Conservation (phyloP, 92 coral and sea anemone genomes). For the Epizoanthus scotinus region DNA sequence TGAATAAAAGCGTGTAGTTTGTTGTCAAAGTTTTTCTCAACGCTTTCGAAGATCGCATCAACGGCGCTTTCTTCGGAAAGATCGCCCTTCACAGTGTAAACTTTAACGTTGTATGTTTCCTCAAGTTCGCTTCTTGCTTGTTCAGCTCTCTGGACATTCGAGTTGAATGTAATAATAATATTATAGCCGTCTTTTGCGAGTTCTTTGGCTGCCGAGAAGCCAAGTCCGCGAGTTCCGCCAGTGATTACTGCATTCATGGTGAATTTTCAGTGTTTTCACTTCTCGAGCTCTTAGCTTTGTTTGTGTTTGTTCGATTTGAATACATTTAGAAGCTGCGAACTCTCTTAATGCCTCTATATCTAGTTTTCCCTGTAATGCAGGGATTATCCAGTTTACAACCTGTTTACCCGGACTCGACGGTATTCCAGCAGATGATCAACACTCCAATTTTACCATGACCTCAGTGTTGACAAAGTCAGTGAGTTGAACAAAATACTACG, state of each 20-base stretch:
- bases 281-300: too few relatives aligned
- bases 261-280: too few relatives aligned
- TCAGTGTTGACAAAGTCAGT: too few relatives aligned
- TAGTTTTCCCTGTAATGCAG: too few relatives aligned
- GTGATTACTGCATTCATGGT: slow-evolving; percentile 71
- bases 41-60: slow-evolving; percentile 69
- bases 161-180: slow-evolving; percentile 73
- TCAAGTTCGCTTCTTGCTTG: slow-evolving; percentile 59
- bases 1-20: slow-evolving; percentile 70
- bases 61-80: slow-evolving; percentile 58
- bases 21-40: slow-evolving; percentile 70
- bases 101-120: slow-evolving; percentile 49
- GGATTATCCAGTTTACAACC: too few relatives aligned
- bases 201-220: slow-evolving; percentile 66
- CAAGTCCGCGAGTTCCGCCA: slow-evolving; percentile 83
- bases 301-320: too few relatives aligned
- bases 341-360: too few relatives aligned
- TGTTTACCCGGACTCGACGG: too few relatives aligned
- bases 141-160: slow-evolving; percentile 72
- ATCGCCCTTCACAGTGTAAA: slow-evolving; percentile 71
- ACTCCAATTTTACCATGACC: too few relatives aligned
- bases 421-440: too few relatives aligned
- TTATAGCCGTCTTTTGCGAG: slow-evolving; percentile 71
- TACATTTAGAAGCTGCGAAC: too few relatives aligned
- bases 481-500: too few relatives aligned